Evolutionary conservation across 2,113 vertebrate genomes (phyloP), one percentile per base, ranked within the genome.

Genomic region (Pampusana beccarii): DNA sequence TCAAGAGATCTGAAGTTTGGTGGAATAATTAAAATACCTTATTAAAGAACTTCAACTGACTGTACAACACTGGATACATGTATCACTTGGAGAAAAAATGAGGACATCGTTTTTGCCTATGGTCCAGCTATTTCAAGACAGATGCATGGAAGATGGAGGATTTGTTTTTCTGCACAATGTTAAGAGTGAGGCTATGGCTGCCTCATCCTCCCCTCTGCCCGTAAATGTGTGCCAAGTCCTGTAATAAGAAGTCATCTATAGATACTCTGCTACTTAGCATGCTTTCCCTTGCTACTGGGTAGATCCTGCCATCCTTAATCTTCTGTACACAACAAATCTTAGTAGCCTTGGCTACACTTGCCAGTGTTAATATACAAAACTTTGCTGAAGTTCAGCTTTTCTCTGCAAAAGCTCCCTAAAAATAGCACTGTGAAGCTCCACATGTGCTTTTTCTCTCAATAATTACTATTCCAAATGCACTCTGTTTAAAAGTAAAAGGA

Each of bases 141-240:
- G 61, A 42, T 33, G 23, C 13, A 34, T 0, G 2, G 24, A 91
- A 69, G 9, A 5, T 29, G 13, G 16, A 75, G 24, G 44, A 88
- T 64, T 42, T 75, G 10, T 57, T 57, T 11, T 57, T 57, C 31
- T 80, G 29, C 0, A 0, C n/a, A 72, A 36, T 0, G 0, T 26
- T 91, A 77, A 62, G 1, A 4, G 16, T 25, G 5, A 80, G 8
- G 44, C 44, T 46, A 57, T 23, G 57, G 21, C 18, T 72, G 44
- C 24, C 11, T 82, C 80, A 62, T 44, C 11, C 31, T 62, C 13
- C 16, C 16, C 50, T 62, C 23, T 1, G 2, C 3, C 9, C 48
- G 50, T 14, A 74, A 50, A 61, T 23, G 18, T 21, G 17, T 44
- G 25, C 31, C 54, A 53, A 67, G n/a, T 42, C 46, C 9, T 42